Evolutionary conservation across 1,140 invertebrate genomes (phyloP).

Genomic region (Tyrophagus putrescentiae): DNA sequence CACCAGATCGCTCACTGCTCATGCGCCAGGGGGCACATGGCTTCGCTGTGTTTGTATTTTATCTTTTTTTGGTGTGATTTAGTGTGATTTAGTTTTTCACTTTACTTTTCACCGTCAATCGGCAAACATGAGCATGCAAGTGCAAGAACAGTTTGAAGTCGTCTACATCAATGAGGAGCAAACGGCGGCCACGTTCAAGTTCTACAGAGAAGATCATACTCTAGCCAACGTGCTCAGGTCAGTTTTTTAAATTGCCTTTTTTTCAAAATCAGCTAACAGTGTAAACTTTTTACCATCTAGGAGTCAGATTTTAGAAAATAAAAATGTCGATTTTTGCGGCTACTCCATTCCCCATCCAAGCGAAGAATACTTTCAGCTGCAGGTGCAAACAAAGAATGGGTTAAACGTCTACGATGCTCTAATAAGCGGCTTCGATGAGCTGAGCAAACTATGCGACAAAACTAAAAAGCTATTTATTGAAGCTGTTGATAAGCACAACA

Average conservation of each 20-base stretch:
- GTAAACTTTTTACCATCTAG: background rate
- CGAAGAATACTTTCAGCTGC: slow-evolving; percentile 22
- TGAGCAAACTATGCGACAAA: slow-evolving; percentile 10
- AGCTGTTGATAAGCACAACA: background rate
- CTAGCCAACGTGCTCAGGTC: slow-evolving; percentile 23
- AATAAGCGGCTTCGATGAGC: slow-evolving; percentile 12
- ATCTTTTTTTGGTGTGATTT: too few relatives aligned
- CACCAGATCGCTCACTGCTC: too few relatives aligned
- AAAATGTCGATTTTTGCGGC: slow-evolving; percentile 24
- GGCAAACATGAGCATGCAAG: background rate
- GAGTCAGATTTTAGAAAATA: slow-evolving; percentile 23
- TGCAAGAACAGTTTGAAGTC: slow-evolving; percentile 12
- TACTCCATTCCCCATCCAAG: slow-evolving; percentile 25
- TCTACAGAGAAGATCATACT: slow-evolving; percentile 25
- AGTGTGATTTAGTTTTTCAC: too few relatives aligned
- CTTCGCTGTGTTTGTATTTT: too few relatives aligned
- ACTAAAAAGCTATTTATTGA: slow-evolving; percentile 14
- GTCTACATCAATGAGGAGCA: slow-evolving; percentile 18
- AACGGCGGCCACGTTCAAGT: slow-evolving; percentile 19
- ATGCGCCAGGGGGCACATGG: too few relatives aligned
- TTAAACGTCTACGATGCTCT: slow-evolving; percentile 14
- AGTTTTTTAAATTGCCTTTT: background rate
- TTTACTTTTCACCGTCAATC: too few relatives aligned
- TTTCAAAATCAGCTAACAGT: background rate
- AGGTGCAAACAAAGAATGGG: slow-evolving; percentile 23